phyloP scores from a whole-genome alignment of 2,888 invertebrate species.

The Dusona sp. region DNA sequence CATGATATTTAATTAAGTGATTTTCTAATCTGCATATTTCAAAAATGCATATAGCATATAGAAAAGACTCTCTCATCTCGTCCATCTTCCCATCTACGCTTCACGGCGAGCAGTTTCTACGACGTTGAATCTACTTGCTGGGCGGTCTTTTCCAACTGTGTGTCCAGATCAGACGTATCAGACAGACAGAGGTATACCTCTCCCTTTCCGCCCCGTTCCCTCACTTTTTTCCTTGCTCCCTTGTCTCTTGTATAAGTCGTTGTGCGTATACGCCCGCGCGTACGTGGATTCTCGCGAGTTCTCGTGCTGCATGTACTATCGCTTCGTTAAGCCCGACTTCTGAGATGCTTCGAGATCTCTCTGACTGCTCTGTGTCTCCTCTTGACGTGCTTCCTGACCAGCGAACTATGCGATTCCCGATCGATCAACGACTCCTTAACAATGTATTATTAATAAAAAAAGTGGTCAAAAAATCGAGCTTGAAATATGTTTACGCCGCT shows the following conservation, averaged over 20 bases:
- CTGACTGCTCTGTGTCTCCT: constrained; percentile 4
- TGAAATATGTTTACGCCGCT: constrained; percentile 22
- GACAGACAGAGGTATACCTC: constrained; percentile 63
- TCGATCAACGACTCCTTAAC: constrained; percentile 67
- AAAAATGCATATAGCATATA: background rate
- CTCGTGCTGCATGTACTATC: constrained; percentile 63
- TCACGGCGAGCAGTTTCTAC: constrained; percentile 63
- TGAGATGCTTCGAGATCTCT: constrained; percentile 53
- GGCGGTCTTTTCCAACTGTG: constrained; percentile 64
- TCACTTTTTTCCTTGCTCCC: constrained; percentile 10
- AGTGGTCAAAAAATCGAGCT: background rate
- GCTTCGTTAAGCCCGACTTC: constrained; percentile 64
- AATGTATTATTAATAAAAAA: constrained; percentile 63
- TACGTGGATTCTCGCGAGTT: constrained; percentile 55
- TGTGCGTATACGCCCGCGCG: constrained; percentile 56
- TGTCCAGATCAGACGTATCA: constrained; percentile 59
- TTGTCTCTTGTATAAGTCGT: constrained; percentile 33
- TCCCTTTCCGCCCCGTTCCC: constrained; percentile 2
- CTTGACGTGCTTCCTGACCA: constrained; percentile 48
- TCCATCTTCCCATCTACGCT: constrained; percentile 51
- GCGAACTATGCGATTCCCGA: constrained; percentile 53
- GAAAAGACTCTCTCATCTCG: constrained; percentile 18
- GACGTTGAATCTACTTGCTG: constrained; percentile 64
- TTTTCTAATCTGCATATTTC: background rate
- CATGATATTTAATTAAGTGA: background rate